These are phyloP conservation scores for Diadegma fenestrale DNA, from an alignment of 2,888 invertebrate genomes.

Conservation along the genomic window DNA sequence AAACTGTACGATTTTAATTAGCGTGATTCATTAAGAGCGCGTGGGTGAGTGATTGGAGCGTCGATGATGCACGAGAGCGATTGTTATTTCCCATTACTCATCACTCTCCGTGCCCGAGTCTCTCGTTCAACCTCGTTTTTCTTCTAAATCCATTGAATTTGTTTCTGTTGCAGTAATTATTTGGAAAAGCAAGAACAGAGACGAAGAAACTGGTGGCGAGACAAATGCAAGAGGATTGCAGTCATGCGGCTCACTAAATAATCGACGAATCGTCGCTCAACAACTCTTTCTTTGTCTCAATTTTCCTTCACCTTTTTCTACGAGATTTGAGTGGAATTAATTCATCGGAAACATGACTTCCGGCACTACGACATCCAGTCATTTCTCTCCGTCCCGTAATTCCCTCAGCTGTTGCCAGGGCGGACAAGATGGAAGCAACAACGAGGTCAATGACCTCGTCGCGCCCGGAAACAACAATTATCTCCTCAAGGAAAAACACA, in stretches of 20 bases:
- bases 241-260: constrained; percentile 58
- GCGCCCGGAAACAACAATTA: constrained; percentile 77
- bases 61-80: constrained; percentile 8
- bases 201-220: neutral
- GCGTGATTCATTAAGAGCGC: constrained; percentile 33
- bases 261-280: constrained; percentile 32
- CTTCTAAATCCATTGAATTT: neutral
- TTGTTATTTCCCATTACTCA: constrained; percentile 6
- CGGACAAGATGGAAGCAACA: constrained; percentile 78
- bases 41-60: constrained; percentile 23
- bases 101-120: neutral
- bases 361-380: constrained; percentile 70
- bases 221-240: constrained; percentile 30
- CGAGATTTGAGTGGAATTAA: neutral
- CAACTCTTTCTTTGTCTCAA: neutral
- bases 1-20: constrained; percentile 25
- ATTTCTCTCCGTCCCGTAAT: constrained; percentile 81
- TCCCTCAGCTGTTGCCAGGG: constrained; percentile 82
- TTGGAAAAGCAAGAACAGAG: neutral
- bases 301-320: neutral
- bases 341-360: constrained; percentile 71
- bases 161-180: constrained; percentile 45
- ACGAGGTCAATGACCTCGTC: constrained; percentile 76
- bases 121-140: neutral
- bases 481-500: constrained; percentile 82